These are phyloP conservation scores for Anoplolepis gracilipes DNA, from an alignment of 1,140 invertebrate genomes.

Conservation along the genomic window DNA sequence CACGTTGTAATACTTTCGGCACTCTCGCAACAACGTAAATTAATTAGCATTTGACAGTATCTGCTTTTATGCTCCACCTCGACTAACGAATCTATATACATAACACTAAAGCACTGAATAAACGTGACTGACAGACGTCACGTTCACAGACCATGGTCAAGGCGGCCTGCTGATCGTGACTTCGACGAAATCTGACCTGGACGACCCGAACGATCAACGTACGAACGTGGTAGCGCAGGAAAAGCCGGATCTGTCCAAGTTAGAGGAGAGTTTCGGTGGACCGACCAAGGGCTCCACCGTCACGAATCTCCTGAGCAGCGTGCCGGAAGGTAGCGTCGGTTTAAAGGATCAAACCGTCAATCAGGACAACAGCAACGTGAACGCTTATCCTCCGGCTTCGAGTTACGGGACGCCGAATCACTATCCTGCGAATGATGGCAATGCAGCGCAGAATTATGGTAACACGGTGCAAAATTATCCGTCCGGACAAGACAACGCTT, in stretches of 20 bases:
- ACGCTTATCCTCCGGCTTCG: neutral
- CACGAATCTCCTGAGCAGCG: slow-evolving; percentile 43
- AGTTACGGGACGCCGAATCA: slow-evolving; percentile 27
- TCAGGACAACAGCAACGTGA: slow-evolving; percentile 6
- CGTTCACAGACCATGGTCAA: slow-evolving; percentile 80
- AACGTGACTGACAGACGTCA: slow-evolving; percentile 79
- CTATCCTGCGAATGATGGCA: neutral
- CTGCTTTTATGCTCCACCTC: slow-evolving; percentile 14
- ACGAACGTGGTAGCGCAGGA: neutral
- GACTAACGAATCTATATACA: slow-evolving; percentile 43
- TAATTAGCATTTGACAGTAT: slow-evolving; percentile 31
- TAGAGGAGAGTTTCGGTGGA: slow-evolving; percentile 76
- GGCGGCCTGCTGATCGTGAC: slow-evolving; percentile 75
- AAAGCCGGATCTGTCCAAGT: slow-evolving; percentile 52
- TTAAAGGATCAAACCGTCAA: slow-evolving; percentile 33
- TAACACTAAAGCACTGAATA: slow-evolving; percentile 25
- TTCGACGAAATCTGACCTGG: slow-evolving; percentile 63
- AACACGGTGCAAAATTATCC: neutral
- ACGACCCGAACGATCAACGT: slow-evolving; percentile 52
- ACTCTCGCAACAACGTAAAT: slow-evolving; percentile 11
- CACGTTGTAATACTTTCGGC: neutral
- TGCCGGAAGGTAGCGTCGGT: slow-evolving; percentile 47
- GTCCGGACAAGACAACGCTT: neutral
- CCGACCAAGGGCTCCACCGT: slow-evolving; percentile 64
- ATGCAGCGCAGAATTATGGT: neutral